Percentiles rank a stretch among this genome's conserved stretches.
Conservation (phyloP, 2,888 invertebrate species). For the Pomacea canaliculata region DNA sequence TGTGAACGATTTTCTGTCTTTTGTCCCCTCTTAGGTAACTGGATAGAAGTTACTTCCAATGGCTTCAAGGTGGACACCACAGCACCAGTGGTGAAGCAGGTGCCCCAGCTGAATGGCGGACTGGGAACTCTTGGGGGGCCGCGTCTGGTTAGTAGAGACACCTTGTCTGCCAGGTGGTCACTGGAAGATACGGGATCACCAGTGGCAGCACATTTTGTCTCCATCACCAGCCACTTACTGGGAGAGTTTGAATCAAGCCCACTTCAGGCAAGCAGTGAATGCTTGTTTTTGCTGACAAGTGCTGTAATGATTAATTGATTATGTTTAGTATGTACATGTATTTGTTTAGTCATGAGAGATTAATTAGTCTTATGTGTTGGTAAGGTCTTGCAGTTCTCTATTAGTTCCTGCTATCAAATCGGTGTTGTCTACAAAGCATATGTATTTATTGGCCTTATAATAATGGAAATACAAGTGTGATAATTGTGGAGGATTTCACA, state of each 20-base stretch:
- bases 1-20: too few species aligned
- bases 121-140: conserved; percentile 22
- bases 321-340: too few species aligned
- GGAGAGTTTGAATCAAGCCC: conserved; percentile 21
- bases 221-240: conserved; percentile 24
- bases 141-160: conserved; percentile 20
- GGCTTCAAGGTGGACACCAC: conserved; percentile 40
- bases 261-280: conserved; percentile 11
- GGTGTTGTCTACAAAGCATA: too few species aligned
- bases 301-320: background rate
- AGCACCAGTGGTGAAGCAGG: conserved; percentile 30
- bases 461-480: too few species aligned
- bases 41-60: conserved; percentile 37
- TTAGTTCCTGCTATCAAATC: too few species aligned
- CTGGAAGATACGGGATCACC: conserved; percentile 26
- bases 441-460: too few species aligned
- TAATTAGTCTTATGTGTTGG: too few species aligned
- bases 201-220: conserved; percentile 27
- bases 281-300: background rate
- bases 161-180: conserved; percentile 25
- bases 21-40: conserved; percentile 16
- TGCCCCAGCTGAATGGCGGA: conserved; percentile 21
- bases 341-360: too few species aligned
- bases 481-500: too few species aligned
- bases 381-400: too few species aligned